Base-by-base conservation (phyloP, 53 echinoderm and acorn worm species). In the Paelopatides confundens region DNA sequence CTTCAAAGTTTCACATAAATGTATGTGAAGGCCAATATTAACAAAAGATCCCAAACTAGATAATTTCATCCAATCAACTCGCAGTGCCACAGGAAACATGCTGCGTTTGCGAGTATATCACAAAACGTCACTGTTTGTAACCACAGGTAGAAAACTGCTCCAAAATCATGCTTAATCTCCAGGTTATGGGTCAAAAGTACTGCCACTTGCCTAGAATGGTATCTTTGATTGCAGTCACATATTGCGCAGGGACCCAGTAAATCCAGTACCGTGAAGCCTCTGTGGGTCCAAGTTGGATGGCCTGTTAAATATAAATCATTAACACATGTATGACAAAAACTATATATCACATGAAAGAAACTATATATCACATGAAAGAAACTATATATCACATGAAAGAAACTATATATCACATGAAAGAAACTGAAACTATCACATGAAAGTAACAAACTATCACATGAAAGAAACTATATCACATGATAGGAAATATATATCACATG, bases 171-270 rank as follows among this genome's bases (percentile, higher is more conserved):
- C n/a, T 21, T 23, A 58, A 58, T 18, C 31, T 67, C 32, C 15
- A 4, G 18, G 18, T 32, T 4, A 14, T 11, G 79, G 46, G 89
- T 94, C 94, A 98, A 89, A 98, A 98, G 89, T 95, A 98, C 63
- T 94, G 95, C 98, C 98, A 98, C 47, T 98, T 98, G 39, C 95
- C 95, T 26, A 98, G 92, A 66, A 98, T 92, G n/a, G 98, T 95
- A 82, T 98, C 98, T 85, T 98, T 98, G 90, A 98, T 98, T 43
- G 95, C 94, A 81, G 89, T 88, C 14, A 92, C 89, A 68, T 92
- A 98, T 82, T 98, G 98, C 47, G 98, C 94, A 37, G 98, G 98
- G 17, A 98, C 98, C 98, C 98, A 98, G 87, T 98, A 98, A 46
- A 98, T 90, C 98, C 98, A 98, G 89, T 98, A 98, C 49, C 98